phyloP scores from a whole-genome alignment of 2,113 vertebrate genomes.

The Corythaixoides concolor region DNA sequence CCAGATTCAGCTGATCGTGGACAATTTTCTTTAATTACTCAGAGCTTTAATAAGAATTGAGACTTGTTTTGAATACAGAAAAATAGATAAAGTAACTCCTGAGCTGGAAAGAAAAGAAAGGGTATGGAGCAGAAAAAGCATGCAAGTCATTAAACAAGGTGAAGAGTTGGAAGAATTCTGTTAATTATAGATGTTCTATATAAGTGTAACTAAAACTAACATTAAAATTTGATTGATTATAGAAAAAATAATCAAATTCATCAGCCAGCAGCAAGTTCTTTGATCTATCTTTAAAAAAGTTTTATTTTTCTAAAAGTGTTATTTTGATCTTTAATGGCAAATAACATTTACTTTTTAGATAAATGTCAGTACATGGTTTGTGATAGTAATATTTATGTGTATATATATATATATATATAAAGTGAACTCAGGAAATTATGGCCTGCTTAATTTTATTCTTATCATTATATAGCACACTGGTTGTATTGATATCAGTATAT shows the following conservation, averaged over 20 bases:
- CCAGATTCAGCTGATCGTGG: not conserved
- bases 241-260: not conserved
- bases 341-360: not conserved
- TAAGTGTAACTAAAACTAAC: not conserved
- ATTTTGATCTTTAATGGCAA: not conserved
- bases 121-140: not conserved
- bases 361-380: not conserved
- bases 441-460: not conserved
- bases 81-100: not conserved
- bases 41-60: not conserved
- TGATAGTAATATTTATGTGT: not conserved
- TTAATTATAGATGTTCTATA: not conserved
- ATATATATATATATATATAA: too few species aligned
- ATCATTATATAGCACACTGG: not conserved
- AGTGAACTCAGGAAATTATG: not conserved
- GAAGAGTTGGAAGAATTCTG: not conserved
- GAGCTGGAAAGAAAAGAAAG: not conserved
- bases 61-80: not conserved
- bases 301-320: not conserved
- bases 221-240: not conserved
- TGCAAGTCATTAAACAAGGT: not conserved
- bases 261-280: not conserved
- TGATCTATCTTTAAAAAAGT: not conserved
- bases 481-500: not conserved
- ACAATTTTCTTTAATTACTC: not conserved